Evolutionary conservation across 2,113 vertebrate species (phyloP), one percentile per base, ranked within the genome.

Genomic region (Myotis lucifugus): DNA sequence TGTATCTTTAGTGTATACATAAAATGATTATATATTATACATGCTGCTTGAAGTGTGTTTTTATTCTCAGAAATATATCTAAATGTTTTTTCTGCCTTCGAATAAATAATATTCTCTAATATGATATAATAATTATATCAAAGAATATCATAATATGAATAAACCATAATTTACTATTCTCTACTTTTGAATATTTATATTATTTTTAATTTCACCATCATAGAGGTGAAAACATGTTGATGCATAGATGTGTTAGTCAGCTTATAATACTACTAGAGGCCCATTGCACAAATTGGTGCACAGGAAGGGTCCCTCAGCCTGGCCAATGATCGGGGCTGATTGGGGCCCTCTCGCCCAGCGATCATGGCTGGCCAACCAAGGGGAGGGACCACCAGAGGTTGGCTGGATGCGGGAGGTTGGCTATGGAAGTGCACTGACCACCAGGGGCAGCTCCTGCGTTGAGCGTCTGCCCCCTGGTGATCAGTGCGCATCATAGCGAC

Each of bases 131-230:
- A 87, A 82, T 56, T 13, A 25, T 21, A 96, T 40, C 40, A 40
- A 6, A 40, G 94, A 85, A 37, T 72, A 40, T 84, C 69, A 37
- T 66, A n/a, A 7, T 21, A 59, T 46, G 29, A 94, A 84, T 79
- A 74, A 92, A 29, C 12, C 48, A 32, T 40, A 85, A 77, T 95
- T 61, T 84, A 70, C 42, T 70, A 78, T 93, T 93, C 37, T 87
- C n/a, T 88, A 46, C 50, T 82, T 93, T 70, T 10, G 21, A 69
- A 40, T 10, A 87, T 56, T 83, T 88, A 37, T 84, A 21, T 82
- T 82, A 61, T 37, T 78, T 91, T 70, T 89, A 64, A 91, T 79
- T 91, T 97, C 46, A 29, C 21, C 18, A 19, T 86, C 61, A 86
- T 25, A 48, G 87, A 82, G n/a, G 70, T 78, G 14, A 73, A 85